These are phyloP conservation scores for Epiblema foenella DNA, from an alignment of 2,888 invertebrate species.

Conservation along the genomic window DNA sequence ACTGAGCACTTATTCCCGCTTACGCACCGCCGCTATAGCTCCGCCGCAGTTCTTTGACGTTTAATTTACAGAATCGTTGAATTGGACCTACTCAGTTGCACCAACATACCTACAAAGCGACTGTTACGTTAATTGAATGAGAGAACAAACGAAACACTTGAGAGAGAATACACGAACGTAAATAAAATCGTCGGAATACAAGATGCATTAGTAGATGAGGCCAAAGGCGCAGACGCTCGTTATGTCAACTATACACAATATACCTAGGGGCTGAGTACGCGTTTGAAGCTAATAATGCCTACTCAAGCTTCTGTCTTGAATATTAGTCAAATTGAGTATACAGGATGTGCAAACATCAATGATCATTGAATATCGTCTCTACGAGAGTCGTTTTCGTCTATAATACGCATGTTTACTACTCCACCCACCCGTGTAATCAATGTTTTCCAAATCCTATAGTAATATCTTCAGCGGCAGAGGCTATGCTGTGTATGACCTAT, in stretches of 20 bases:
- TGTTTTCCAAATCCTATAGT: too few species aligned
- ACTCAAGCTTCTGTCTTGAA: neutral
- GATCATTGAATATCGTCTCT: too few species aligned
- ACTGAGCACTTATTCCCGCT: too few species aligned
- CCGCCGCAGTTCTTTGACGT: slow-evolving; percentile 17
- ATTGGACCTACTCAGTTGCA: slow-evolving; percentile 29
- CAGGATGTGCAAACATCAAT: too few species aligned
- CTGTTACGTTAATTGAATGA: slow-evolving; percentile 28
- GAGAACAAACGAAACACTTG: slow-evolving; percentile 20
- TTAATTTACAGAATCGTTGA: slow-evolving; percentile 22
- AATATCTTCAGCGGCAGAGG: neutral
- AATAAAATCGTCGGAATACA: slow-evolving; percentile 41
- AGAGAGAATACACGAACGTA: slow-evolving; percentile 37
- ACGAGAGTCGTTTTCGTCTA: too few species aligned
- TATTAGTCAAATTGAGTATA: neutral
- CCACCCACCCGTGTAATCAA: too few species aligned
- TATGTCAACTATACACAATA: slow-evolving; percentile 34
- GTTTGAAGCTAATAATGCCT: slow-evolving; percentile 16
- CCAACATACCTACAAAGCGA: slow-evolving; percentile 6
- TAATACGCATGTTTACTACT: too few species aligned
- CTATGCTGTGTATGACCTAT: neutral
- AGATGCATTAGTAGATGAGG: slow-evolving; percentile 59
- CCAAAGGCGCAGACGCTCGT: slow-evolving; percentile 44
- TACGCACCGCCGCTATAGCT: too few species aligned
- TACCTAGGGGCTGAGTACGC: neutral